A percentile compares a stretch with the other conserved stretches of the same genome.
These are phyloP conservation scores for Zapornia atra DNA, from an alignment of 2,113 vertebrate species.

Conservation along the genomic window DNA sequence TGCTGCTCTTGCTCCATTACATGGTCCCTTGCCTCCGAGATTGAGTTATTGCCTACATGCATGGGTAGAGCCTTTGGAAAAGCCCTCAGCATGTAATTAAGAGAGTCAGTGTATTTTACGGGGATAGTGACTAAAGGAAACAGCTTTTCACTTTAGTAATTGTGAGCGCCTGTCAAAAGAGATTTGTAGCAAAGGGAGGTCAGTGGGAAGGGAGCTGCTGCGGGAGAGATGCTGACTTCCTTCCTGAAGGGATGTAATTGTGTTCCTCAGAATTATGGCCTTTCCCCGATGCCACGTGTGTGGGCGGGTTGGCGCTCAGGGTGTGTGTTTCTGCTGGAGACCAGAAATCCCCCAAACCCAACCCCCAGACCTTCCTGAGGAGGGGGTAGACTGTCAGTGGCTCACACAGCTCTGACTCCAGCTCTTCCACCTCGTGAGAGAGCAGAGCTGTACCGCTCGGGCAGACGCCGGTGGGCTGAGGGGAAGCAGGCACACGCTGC, in stretches of 20 bases:
- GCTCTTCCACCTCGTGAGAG: background rate
- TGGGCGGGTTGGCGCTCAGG: background rate
- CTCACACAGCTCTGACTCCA: fast-evolving
- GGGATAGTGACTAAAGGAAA: background rate
- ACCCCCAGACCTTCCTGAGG: background rate
- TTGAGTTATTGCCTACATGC: constrained; percentile 46
- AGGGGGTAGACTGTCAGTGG: background rate
- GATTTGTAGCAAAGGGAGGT: constrained; percentile 2
- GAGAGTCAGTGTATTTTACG: background rate
- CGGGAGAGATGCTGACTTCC: fast-evolving
- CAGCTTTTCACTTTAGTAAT: constrained; percentile 2
- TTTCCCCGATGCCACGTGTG: background rate
- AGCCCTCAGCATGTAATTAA: constrained; percentile 26
- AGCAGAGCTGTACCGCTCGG: fast-evolving
- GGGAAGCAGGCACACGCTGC: background rate
- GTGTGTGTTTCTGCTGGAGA: background rate
- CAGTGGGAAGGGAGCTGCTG: background rate
- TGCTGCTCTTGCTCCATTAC: background rate
- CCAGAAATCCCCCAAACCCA: background rate
- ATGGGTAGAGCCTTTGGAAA: constrained; percentile 28
- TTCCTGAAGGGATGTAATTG: fast-evolving
- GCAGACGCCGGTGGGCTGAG: background rate
- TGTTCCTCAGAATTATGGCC: background rate
- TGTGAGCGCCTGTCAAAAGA: background rate
- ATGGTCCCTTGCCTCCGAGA: background rate